These are phyloP conservation scores for Taphrorychus bicolor DNA, from an alignment of 2,888 invertebrate genomes.

Conservation along the genomic window DNA sequence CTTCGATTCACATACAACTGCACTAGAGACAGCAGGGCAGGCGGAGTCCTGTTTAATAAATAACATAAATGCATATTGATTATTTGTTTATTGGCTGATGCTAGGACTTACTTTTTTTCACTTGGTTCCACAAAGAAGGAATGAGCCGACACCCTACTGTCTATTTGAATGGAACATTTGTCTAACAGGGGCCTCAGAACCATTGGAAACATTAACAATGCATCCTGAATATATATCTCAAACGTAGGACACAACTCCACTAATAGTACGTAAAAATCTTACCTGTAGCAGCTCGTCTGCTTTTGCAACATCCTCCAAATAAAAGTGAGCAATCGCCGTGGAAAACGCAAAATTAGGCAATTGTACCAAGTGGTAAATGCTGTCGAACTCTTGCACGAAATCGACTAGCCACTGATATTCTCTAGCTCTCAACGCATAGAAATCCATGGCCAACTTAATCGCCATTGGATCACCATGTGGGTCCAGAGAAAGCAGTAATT, in stretches of 20 bases:
- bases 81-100: neutral
- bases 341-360: constrained; percentile 90
- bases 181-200: constrained; percentile 75
- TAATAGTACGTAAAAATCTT: neutral
- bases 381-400: constrained; percentile 65
- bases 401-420: constrained; percentile 74
- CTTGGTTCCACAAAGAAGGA: constrained; percentile 58
- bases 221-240: too few species aligned
- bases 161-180: constrained; percentile 77
- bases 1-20: constrained; percentile 76
- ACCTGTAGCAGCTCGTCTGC: constrained; percentile 60
- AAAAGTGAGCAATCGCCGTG: constrained; percentile 75
- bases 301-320: constrained; percentile 59
- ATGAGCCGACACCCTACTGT: constrained; percentile 67
- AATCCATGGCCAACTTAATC: constrained; percentile 79
- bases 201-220: constrained; percentile 83
- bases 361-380: constrained; percentile 72
- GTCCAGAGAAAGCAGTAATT: constrained; percentile 79
- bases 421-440: constrained; percentile 78
- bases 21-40: constrained; percentile 73
- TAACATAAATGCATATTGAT: neutral
- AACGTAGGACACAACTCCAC: neutral
- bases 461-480: constrained; percentile 79
- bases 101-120: constrained; percentile 58
- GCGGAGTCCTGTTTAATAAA: constrained; percentile 29